Base-by-base conservation (phyloP, 1,140 invertebrate genomes). In the Elymnias hypermnestra region DNA sequence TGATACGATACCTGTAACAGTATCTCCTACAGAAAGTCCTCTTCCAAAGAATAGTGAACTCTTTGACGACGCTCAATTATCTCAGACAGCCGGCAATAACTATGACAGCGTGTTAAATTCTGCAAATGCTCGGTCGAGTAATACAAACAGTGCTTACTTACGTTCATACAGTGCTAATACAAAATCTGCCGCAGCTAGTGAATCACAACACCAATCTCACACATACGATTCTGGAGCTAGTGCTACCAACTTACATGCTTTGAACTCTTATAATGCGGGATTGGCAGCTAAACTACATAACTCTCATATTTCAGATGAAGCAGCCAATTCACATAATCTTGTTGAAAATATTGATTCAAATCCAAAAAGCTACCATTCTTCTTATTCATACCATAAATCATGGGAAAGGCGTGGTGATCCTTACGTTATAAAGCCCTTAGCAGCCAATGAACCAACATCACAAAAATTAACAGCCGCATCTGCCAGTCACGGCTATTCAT, bases 321-420 rank as follows among this genome's bases (percentile, higher is more conserved):
- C 54, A 38, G 44, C 44, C 10, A 60, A 72, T 56, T 60, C 49
- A 26, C 57, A 53, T 15, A 72, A 57, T 26, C 49, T 63, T 18
- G 57, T 63, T 9, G 62, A 66, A 36, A 38, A 55, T 53, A 23
- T 63, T 9, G 59, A 57, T 46, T 43, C 63, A 1, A 72, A 67
- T 41, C 86, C 86, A 1, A 86, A 87, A 72, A 77, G 64, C 44
- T 87, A 87, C 56, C 76, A 86, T n/a, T 86, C 82, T 8, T 86
- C 84, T 12, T 87, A 86, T 55, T 79, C 84, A 4, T 87, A 87
- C 48, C 77, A 86, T 22, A 87, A 87, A 51, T 78, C 86, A 15
- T 87, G 86, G 86, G 86, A 87, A 65, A 76, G 77, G 37, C 81
- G 75, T 42, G 86, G 84, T 9, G 83, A 83, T 58, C 86, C 86